phyloP scores from a whole-genome alignment of 2,113 vertebrate genomes.

The Bettongia penicillata region DNA sequence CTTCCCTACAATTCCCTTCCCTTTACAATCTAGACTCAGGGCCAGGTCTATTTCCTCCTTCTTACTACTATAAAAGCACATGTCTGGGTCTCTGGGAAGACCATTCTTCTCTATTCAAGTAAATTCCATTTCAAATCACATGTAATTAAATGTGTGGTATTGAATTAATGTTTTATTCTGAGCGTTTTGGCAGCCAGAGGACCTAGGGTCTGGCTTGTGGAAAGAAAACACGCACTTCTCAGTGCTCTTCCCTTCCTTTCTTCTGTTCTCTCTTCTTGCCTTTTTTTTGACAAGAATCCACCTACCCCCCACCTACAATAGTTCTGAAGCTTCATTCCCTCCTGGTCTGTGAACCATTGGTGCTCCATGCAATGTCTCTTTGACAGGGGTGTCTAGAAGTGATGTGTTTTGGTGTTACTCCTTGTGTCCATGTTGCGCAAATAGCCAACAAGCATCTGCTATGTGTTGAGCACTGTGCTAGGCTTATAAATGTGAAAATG shows the following conservation, averaged over 20 bases:
- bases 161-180: conserved; percentile 84
- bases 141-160: conserved; percentile 86
- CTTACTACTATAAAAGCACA: conserved; percentile 48
- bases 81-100: conserved; percentile 72
- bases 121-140: conserved; percentile 85
- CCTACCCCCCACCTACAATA: neutral
- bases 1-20: neutral
- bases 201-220: conserved; percentile 74
- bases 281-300: neutral
- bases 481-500: neutral
- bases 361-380: neutral
- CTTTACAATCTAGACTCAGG: neutral
- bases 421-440: neutral
- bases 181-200: conserved; percentile 82
- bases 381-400: neutral
- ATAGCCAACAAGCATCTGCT: neutral
- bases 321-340: neutral
- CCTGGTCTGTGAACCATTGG: rapidly evolving
- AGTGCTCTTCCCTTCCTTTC: conserved; percentile 63
- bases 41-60: neutral
- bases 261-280: neutral
- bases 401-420: neutral
- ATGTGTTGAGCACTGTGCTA: neutral
- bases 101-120: conserved; percentile 82
- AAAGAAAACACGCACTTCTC: conserved; percentile 78